Conservation (phyloP, 2,888 invertebrate species). For the Drosophila lutescens region DNA sequence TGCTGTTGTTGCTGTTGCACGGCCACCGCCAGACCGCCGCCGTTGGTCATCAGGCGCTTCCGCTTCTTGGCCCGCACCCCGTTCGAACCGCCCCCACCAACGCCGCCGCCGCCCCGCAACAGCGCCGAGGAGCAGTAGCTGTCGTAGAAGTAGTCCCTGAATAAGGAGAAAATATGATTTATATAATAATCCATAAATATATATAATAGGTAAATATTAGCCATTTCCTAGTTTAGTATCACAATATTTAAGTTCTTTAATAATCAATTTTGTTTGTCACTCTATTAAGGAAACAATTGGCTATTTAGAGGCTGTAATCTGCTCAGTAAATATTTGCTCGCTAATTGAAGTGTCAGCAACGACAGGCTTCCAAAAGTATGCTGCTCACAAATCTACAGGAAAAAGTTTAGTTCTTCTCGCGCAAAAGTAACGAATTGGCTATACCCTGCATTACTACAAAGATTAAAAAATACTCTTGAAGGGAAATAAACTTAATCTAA, state of each 20-base stretch:
- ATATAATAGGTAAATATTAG: too few species aligned
- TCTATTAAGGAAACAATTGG: not conserved
- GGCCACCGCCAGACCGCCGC: conserved; percentile 78
- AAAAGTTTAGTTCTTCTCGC: not conserved
- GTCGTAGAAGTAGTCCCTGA: conserved; percentile 87
- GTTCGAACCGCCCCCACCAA: conserved; percentile 55
- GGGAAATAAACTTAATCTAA: not conserved
- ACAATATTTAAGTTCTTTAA: not conserved
- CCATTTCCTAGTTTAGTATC: not conserved
- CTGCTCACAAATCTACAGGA: not conserved
- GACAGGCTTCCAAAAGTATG: not conserved
- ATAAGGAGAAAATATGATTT: not conserved
- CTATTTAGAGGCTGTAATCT: not conserved
- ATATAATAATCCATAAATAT: too few species aligned
- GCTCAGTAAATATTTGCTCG: conserved; percentile 26
- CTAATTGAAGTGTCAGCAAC: conserved; percentile 69
- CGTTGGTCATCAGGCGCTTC: conserved; percentile 84
- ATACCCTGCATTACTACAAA: not conserved
- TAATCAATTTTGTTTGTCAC: too few species aligned
- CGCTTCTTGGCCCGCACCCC: conserved; percentile 84
- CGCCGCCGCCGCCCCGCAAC: conserved; percentile 74
- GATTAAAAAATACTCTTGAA: not conserved
- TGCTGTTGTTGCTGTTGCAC: conserved; percentile 80
- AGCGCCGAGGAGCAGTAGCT: conserved; percentile 84
- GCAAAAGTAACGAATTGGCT: not conserved